Evolutionary conservation across 2,797 vertebrate genomes (phyloP), one percentile per base, ranked within the genome.

Genomic region (Dendrocincla tyrannina): DNA sequence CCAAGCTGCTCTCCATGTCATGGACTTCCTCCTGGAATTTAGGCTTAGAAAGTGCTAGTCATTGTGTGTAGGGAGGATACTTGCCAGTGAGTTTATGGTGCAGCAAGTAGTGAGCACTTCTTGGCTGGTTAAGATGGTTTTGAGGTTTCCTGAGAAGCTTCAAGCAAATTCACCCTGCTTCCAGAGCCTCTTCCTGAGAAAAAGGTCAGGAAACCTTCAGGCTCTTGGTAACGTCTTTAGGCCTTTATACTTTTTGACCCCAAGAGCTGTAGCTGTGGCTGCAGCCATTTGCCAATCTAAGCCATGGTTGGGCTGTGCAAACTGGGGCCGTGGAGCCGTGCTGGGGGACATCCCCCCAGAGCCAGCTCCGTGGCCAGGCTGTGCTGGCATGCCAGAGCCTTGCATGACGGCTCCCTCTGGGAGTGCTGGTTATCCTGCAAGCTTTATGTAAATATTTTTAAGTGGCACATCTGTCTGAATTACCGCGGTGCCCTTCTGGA

Each of bases 401-500:
- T 22, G 12, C 13, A 76, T 94, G 95, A 85, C 74, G 93, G 97
- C 91, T 97, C 94, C 94, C 96, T 76, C 62, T 27, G 76, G 95
- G 84, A 94, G 44, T 58, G 79, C 92, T 95, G 93, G 78, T 97
- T 97, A 97, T 94, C 97, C 94, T 69, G 79, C 80, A 88, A 89
- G 86, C 89, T 95, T 95, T 97, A 96, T 97, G 95, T 95, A 98
- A 91, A 88, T 97, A 96, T 96, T 97, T 96, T 83, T 91, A 96
- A 96, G 96, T 91, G 93, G 95, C 97, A 97, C 97, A 97, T 98
- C 97, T 96, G 86, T 92, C 93, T 97, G 97, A 98, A 95, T 98
- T 97, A 98, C 75, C 88, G 85, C 91, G 32, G 2, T 95, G 96
- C 95, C 96, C 96, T 97, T 95, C 93, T 89, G 97, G 96, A 97